Conservation (phyloP, 1,140 invertebrate species). For the Neoseiulus cucumeris region DNA sequence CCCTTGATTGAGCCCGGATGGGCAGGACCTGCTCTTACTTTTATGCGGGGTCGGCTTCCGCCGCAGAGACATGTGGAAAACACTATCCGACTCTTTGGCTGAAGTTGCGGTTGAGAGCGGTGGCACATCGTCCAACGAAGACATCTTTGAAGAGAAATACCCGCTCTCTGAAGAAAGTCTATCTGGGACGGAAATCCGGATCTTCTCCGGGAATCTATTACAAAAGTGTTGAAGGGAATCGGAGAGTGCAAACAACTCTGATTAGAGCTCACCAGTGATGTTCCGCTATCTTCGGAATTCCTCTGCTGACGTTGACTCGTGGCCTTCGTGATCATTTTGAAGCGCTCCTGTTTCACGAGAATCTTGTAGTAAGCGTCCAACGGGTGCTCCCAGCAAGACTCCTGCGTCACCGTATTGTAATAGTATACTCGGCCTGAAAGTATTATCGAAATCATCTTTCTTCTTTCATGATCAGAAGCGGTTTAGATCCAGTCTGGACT, state of each 20-base stretch:
- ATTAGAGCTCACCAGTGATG: not conserved
- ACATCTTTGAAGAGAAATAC: not conserved
- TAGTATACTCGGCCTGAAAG: conserved; percentile 18
- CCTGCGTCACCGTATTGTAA: conserved; percentile 16
- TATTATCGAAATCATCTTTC: too few species aligned
- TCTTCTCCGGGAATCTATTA: too few species aligned
- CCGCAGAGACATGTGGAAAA: conserved; percentile 4
- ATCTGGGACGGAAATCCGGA: too few species aligned
- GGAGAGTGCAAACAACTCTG: too few species aligned
- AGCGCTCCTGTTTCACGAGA: conserved; percentile 17
- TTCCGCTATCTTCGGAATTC: not conserved
- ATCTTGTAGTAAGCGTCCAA: conserved; percentile 16
- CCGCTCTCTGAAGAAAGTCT: too few species aligned
- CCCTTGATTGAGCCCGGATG: not conserved
- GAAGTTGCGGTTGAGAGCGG: not conserved
- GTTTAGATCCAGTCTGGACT: too few species aligned
- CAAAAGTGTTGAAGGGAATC: too few species aligned
- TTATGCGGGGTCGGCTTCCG: not conserved
- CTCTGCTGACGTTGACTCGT: conserved; percentile 7
- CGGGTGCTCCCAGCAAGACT: conserved; percentile 20
- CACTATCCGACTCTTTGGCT: not conserved
- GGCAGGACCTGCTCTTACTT: not conserved
- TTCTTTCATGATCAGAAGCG: too few species aligned
- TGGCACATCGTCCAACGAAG: conserved; percentile 1
- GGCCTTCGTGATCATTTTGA: conserved; percentile 1